Evolutionary conservation across 2,888 invertebrate genomes (phyloP).

Genomic region (Norana najaformis): DNA sequence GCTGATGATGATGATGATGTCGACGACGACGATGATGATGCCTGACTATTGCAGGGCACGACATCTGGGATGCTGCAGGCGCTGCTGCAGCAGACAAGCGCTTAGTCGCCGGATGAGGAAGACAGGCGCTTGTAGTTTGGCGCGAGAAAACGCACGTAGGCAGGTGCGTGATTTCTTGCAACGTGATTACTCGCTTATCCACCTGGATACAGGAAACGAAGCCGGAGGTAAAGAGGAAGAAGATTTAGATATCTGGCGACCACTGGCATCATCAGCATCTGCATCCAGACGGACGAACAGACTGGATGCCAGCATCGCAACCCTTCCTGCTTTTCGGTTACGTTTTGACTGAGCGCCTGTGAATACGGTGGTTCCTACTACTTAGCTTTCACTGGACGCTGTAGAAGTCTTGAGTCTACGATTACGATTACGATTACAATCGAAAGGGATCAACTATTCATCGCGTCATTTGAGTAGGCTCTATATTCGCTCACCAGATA

Average conservation of each 20-base stretch:
- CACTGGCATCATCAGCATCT: neutral
- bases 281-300: neutral
- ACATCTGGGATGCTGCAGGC: neutral
- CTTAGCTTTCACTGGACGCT: too few species aligned
- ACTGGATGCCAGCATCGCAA: neutral
- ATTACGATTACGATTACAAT: too few species aligned
- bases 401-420: too few species aligned
- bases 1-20: neutral
- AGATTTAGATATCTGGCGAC: neutral
- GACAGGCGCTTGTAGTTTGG: too few species aligned
- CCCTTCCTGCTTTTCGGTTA: too few species aligned
- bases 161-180: neutral
- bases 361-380: too few species aligned
- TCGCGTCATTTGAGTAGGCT: neutral
- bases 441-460: too few species aligned
- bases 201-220: neutral
- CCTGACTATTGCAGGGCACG: neutral
- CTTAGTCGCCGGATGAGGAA: neutral
- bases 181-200: neutral
- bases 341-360: too few species aligned
- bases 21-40: neutral
- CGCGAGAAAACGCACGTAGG: neutral
- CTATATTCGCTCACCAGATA: too few species aligned
- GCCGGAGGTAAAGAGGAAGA: neutral
- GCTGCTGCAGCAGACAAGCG: neutral